Evolutionary conservation across 2,113 vertebrate genomes (phyloP), one percentile per base, ranked within the genome.

Genomic region (Chloropsis cyanopogon): DNA sequence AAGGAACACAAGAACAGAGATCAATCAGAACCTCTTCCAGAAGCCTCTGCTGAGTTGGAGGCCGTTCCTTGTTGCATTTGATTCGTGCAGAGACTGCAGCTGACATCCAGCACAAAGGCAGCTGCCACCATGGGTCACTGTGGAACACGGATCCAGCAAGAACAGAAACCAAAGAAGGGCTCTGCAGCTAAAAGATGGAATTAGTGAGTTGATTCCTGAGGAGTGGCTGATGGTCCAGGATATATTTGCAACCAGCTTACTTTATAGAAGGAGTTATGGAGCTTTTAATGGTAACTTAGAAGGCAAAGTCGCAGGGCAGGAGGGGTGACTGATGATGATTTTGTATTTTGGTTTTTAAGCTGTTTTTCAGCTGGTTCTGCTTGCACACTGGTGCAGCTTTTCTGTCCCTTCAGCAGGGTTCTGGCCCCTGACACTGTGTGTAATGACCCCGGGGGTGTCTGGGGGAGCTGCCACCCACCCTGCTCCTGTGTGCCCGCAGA

Each of bases 401-500:
- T 59, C 57, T 47, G 35, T 76, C 50, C 61, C 68, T 35, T 37
- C 31, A 47, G 71, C 46, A 26, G 77, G 63, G 57, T 7, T 31
- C 46, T 39, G 60, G 41, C 42, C 72, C 37, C 75, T 46, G 44
- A 11, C 35, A 6, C 39, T 14, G 85, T 5, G 24, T 50, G 54
- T 33, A 7, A 25, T 68, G 44, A 10, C 29, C 1, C 46, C 17
- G 61, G 86, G 64, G 28, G 19, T 59, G 35, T 15, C 0, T 33
- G 22, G 57, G 59, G 75, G 61, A 71, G 44, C 87, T 65, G 70
- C 70, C 37, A 6, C 35, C 73, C 96, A 52, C 92, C 42, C 73
- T 22, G 37, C 56, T 77, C 15, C 73, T 75, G 9, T 72, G 20
- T 83, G 23, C 92, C 56, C 18, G n/a, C 97, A 99, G 99, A 99